phyloP scores from a whole-genome alignment of 1,140 invertebrate genomes.

The Bombus impatiens region DNA sequence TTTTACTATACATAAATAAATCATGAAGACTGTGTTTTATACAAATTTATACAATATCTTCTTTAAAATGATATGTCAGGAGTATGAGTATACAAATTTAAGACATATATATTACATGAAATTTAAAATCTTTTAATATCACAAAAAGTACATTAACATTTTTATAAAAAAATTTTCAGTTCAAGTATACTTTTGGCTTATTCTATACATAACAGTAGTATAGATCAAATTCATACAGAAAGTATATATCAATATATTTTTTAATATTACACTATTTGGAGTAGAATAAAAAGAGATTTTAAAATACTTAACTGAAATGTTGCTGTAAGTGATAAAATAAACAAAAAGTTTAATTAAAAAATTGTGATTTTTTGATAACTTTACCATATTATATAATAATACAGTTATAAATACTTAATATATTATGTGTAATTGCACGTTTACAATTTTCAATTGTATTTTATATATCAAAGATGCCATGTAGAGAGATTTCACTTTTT shows the following conservation, averaged over 20 bases:
- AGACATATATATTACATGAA: background rate
- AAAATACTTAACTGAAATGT: background rate
- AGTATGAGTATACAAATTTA: conserved; percentile 5
- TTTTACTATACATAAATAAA: conserved; percentile 45
- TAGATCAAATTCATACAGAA: background rate
- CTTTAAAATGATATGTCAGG: background rate
- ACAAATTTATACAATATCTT: conserved; percentile 27
- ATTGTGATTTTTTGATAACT: background rate
- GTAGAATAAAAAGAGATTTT: background rate
- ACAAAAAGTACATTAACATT: conserved; percentile 7
- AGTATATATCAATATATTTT: background rate
- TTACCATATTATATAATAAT: background rate
- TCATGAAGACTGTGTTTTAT: conserved; percentile 13
- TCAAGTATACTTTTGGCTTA: background rate
- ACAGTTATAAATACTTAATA: background rate
- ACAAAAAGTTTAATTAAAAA: conserved; percentile 6
- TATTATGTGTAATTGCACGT: conserved; percentile 27
- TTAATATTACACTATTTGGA: background rate
- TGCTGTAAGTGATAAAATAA: background rate
- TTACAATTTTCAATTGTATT: conserved; percentile 1
- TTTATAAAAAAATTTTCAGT: conserved; percentile 6
- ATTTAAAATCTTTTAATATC: conserved; percentile 3
- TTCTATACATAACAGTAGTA: background rate
- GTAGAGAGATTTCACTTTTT: conserved; percentile 3
- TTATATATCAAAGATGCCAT: conserved; percentile 13